Evolutionary conservation across 2,888 invertebrate species (phyloP).

Genomic region (Apotomis capreana): DNA sequence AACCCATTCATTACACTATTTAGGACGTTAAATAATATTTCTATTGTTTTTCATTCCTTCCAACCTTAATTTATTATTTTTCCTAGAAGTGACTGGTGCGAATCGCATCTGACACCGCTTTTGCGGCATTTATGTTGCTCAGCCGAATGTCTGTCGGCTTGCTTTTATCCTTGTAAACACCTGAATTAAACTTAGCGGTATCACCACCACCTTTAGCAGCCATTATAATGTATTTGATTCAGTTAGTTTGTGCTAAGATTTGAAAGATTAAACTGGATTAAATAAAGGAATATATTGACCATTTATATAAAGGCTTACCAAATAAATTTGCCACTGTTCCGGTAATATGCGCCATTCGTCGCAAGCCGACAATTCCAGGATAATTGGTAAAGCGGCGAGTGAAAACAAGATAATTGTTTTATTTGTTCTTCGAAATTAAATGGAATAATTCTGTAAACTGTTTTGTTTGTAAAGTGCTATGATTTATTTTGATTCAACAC

Average conservation of each 20-base stretch:
- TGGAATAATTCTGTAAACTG: not conserved
- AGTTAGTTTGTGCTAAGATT: constrained; percentile 21
- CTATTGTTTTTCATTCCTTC: no score
- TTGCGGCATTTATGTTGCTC: constrained; percentile 99
- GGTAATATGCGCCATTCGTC: constrained; percentile 2
- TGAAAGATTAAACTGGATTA: constrained; percentile 32
- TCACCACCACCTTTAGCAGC: constrained; percentile 80
- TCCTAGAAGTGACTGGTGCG: constrained; percentile 90
- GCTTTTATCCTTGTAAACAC: constrained; percentile 93
- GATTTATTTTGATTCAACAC: not conserved
- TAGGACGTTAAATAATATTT: no score
- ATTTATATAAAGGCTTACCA: not conserved
- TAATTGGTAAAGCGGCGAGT: constrained; percentile 2
- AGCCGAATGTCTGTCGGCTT: constrained; percentile 97
- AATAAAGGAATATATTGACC: not conserved
- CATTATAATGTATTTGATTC: constrained; percentile 54
- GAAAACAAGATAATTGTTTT: constrained; percentile 13
- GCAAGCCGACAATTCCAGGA: constrained; percentile 1
- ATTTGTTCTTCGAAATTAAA: constrained; percentile 18
- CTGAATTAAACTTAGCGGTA: constrained; percentile 74
- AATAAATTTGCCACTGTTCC: constrained; percentile 1
- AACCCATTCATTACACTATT: no score
- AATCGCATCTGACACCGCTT: constrained; percentile 99
- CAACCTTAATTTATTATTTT: no score
- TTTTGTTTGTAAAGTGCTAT: not conserved